Conservation (phyloP, 2,797 vertebrate genomes). For the Rhinichthys osculus region DNA sequence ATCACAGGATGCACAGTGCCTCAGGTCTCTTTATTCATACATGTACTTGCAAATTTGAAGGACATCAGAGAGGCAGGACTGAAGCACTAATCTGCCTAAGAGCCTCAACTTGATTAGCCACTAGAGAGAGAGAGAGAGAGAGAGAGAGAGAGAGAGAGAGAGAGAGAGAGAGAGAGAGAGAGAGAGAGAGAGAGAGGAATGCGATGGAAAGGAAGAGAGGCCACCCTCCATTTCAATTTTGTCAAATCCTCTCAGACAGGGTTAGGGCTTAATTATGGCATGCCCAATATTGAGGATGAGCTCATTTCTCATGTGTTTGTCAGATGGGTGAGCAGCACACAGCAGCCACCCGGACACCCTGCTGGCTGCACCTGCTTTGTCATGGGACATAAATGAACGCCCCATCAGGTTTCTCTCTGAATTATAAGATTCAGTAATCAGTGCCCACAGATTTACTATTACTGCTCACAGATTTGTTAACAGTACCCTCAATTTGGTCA, state of each 20-base stretch:
- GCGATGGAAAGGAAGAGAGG: slow-evolving; percentile 21
- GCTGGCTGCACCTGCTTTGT: slow-evolving; percentile 46
- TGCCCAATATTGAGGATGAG: slow-evolving; percentile 66
- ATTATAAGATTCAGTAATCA: slow-evolving; percentile 11
- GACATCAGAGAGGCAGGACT: slow-evolving; percentile 37
- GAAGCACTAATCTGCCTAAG: slow-evolving; percentile 56
- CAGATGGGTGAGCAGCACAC: slow-evolving; percentile 49
- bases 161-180: slow-evolving; percentile 25
- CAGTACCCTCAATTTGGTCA: neutral
- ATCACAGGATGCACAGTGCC: slow-evolving; percentile 14
- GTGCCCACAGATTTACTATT: slow-evolving; percentile 5
- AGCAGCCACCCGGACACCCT: slow-evolving; percentile 54
- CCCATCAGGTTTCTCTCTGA: slow-evolving; percentile 33
- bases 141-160: slow-evolving; percentile 33
- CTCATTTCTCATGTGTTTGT: slow-evolving; percentile 68
- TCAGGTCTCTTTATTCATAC: slow-evolving; percentile 30
- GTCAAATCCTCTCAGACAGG: slow-evolving; percentile 82
- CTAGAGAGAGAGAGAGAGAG: slow-evolving; percentile 24
- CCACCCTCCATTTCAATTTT: slow-evolving; percentile 75
- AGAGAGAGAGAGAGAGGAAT: slow-evolving; percentile 27
- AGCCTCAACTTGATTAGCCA: slow-evolving; percentile 57
- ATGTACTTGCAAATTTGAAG: slow-evolving; percentile 33
- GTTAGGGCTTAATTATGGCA: slow-evolving; percentile 80
- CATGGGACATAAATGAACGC: neutral
- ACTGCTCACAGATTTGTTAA: slow-evolving; percentile 4